Base-by-base conservation (phyloP, 2,113 vertebrate genomes). In the Gila orcuttii region DNA sequence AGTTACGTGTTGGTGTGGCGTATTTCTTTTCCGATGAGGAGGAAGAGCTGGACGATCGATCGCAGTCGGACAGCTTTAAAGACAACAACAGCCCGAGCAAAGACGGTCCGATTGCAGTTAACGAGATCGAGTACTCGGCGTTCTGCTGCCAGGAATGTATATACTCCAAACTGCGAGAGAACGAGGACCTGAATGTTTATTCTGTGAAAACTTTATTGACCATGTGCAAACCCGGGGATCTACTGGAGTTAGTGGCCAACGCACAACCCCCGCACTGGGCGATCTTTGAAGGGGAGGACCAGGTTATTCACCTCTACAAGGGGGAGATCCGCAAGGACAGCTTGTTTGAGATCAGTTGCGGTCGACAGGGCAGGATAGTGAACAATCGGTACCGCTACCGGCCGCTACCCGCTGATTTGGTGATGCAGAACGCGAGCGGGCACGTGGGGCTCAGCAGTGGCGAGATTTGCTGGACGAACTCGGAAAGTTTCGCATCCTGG, bases 11-110 rank as follows among this genome's bases (percentile, higher is more conserved):
- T 92, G 98, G 98, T 90, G 98, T 99, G 91, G 98, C 98, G 89
- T 99, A 99, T 93, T 99, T 99, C 94, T 99, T 99, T 94, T 99
- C 98, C 89, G 98, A 99, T 96, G 98, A 99, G 93, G 98, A 99
- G 94, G 98, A 99, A 94, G 98, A 99, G 94, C 95, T 96, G 96
- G 97, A 99, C 93, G 97, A 98, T 91, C 95, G 97, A 93, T 96
- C 97, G 92, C 97, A 96, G 93, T 94, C 97, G 60, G 97, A 97
- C 93, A 96, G 96, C 94, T 97, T 96, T 92, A 93, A 93, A 91
- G 95, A 96, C 88, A 95, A 96, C 90, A 95, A 92, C 87, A 95
- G 95, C 92, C 95, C 96, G n/a, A 84, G 89, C 90, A 92, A 93
- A 88, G 95, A 94, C 85, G 93, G 94, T 62, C 96, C 95, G 86